Conservation (phyloP, 2,113 vertebrate genomes). For the Rhinolophus sinicus region DNA sequence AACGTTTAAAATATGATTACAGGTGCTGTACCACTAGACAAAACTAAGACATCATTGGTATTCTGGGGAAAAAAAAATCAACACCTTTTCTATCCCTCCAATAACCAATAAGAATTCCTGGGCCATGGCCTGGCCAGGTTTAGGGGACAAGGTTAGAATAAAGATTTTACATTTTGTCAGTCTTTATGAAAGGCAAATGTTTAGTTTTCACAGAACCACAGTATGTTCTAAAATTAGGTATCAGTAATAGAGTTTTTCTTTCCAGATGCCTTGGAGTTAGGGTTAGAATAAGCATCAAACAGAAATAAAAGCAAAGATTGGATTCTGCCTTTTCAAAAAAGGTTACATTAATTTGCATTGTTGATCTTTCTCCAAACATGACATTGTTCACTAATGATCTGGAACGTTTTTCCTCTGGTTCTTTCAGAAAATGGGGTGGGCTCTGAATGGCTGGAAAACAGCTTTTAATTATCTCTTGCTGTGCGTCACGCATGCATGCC, state of each 20-base stretch:
- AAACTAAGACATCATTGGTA: constrained; percentile 41
- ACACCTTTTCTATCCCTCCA: neutral
- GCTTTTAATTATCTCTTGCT: neutral
- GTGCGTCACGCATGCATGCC: neutral
- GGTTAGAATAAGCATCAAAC: neutral
- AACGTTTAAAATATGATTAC: constrained; percentile 60
- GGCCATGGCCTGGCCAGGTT: neutral
- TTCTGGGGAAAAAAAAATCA: neutral
- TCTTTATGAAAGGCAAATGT: neutral
- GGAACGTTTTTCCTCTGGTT: neutral
- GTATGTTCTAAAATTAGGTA: neutral
- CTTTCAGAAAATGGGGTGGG: neutral
- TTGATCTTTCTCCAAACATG: neutral
- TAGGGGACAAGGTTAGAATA: neutral
- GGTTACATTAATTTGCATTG: neutral
- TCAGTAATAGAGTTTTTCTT: neutral
- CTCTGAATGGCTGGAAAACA: neutral
- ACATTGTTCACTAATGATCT: neutral
- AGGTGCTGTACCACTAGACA: constrained; percentile 58
- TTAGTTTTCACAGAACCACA: neutral
- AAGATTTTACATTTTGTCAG: neutral
- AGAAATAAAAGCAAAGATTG: neutral
- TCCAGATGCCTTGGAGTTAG: neutral
- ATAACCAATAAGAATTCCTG: neutral
- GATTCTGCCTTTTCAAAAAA: neutral